Evolutionary conservation across 2,888 invertebrate species (phyloP), one percentile per base, ranked within the genome.

Genomic region (Cabera pusaria): DNA sequence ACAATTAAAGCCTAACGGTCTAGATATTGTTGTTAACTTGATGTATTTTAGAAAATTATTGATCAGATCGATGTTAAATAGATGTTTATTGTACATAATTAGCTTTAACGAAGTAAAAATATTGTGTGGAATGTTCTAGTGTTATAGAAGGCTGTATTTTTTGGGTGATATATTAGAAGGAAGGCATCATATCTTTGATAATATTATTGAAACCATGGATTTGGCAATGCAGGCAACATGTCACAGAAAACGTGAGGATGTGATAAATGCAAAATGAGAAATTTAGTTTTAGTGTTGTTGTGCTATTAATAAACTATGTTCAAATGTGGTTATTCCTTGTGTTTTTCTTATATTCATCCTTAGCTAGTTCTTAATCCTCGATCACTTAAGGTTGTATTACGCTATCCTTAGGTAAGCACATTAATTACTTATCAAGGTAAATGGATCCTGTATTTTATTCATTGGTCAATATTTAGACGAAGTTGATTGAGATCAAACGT

Each of bases 241-340:
- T 36, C 47, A 49, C 62, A 64, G 67, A 63, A 68, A 70, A 47
- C 72, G 70, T 73, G 72, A 81, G 69, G 85, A 84, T 85, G 86
- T 86, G 86, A 87, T 86, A 84, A 74, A 67, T 64, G 68, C 64
- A 65, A 50, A 38, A 64, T 66, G 64, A 61, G 42, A 31, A 64
- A 64, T 64, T 78, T 87, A 85, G 86, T 76, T 75, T 75, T 87
- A 87, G 85, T 74, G 82, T 86, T 87, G 88, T 88, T 88, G 87
- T 88, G 86, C 85, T 82, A 87, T 86, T 87, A 87, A 86, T 86
- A 81, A 86, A 86, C 82, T 84, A 87, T 77, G 82, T 87, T 86
- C 77, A 66, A 72, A 83, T 80, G 83, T 82, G 77, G 67, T 78
- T 72, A 64, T 53, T 51, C 42, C 39, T 54, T 49, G 63, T 76